Percentiles rank a stretch among this genome's conserved stretches.
Evolutionary conservation across 2,797 vertebrate species (phyloP).

Genomic region (Mus spretus): DNA sequence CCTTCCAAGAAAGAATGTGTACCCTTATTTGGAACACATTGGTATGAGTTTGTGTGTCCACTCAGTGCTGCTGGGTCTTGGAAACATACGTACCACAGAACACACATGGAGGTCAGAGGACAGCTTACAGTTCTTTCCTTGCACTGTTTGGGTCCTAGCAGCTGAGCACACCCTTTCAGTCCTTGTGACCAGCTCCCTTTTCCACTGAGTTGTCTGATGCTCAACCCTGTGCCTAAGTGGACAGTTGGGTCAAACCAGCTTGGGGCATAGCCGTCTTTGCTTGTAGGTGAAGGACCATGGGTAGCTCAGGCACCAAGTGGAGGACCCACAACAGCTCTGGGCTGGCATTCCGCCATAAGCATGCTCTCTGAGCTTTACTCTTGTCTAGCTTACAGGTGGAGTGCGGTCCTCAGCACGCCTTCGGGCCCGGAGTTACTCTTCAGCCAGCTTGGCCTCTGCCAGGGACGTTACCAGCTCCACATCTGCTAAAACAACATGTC

Average conservation of each 20-base stretch:
- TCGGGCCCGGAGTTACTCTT: slow-evolving; percentile 84
- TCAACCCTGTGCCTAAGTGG: neutral
- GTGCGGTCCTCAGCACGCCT: slow-evolving; percentile 85
- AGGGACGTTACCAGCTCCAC: slow-evolving; percentile 48
- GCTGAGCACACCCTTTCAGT: neutral
- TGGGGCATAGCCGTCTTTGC: neutral
- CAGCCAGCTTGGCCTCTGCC: slow-evolving; percentile 44
- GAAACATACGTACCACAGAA: neutral
- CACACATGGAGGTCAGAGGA: neutral
- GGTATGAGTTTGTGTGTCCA: rapidly evolving
- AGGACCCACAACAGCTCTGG: rapidly evolving
- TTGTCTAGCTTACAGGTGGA: slow-evolving; percentile 88
- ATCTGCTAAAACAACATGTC: slow-evolving; percentile 63
- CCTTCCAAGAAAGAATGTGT: neutral
- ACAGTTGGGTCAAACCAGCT: too few species aligned
- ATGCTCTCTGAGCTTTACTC: neutral
- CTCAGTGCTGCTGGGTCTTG: rapidly evolving
- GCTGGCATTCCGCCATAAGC: rapidly evolving
- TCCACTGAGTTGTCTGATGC: neutral
- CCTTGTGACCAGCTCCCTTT: neutral
- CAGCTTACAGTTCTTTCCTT: neutral
- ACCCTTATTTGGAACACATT: too few species aligned
- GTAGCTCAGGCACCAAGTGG: neutral
- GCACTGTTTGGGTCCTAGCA: neutral
- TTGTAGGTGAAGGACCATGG: rapidly evolving